Conservation (phyloP, 2,888 invertebrate genomes). For the Pinctada fucata region DNA sequence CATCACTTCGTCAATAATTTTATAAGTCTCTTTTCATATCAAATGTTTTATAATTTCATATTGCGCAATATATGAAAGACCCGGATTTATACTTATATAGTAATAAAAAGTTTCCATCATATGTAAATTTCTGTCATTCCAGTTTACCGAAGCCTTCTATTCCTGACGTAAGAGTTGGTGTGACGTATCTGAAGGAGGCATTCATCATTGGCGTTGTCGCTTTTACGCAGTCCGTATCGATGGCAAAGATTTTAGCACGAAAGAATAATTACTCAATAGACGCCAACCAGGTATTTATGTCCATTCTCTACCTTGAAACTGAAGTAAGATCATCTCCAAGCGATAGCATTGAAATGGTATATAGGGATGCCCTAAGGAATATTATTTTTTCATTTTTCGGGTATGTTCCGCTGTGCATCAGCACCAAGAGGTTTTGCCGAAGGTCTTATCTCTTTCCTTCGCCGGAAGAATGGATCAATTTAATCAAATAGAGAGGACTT, state of each 20-base stretch:
- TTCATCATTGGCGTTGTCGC: slow-evolving; percentile 77
- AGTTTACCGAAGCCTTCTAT: slow-evolving; percentile 53
- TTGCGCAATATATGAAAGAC: no score
- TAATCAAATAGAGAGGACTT: no score
- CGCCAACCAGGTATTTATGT: slow-evolving; percentile 75
- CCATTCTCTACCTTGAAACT: neutral
- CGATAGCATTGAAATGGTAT: neutral
- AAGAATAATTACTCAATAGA: slow-evolving; percentile 78
- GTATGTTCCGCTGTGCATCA: no score
- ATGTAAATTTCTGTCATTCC: no score
- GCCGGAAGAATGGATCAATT: no score
- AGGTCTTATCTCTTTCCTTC: no score
- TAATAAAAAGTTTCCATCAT: no score
- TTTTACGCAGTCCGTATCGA: slow-evolving; percentile 78
- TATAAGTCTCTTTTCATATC: no score
- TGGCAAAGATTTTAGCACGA: slow-evolving; percentile 78
- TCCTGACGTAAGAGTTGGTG: slow-evolving; percentile 46
- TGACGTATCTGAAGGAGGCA: slow-evolving; percentile 76
- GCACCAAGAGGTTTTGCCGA: no score
- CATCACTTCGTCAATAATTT: no score
- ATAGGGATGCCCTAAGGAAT: neutral
- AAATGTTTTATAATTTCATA: no score
- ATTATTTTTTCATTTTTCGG: neutral
- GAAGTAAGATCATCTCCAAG: neutral
- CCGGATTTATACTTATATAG: no score